phyloP scores from a whole-genome alignment of 2,797 vertebrate genomes.

The Phylloscopus collybita region DNA sequence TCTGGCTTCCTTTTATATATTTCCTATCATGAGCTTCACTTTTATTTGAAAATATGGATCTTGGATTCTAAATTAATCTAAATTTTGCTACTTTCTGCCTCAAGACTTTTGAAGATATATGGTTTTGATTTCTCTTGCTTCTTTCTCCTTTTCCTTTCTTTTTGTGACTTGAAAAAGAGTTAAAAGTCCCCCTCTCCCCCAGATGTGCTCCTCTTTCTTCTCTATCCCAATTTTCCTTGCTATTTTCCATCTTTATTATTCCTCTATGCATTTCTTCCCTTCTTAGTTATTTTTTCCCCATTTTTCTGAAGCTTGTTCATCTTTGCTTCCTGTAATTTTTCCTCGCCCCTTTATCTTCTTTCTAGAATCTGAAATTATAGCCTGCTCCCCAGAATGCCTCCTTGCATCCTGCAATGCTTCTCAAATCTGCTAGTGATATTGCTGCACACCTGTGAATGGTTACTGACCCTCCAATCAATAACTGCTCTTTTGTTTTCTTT shows the following conservation, averaged over 20 bases:
- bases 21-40: not conserved
- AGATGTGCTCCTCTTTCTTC: not conserved
- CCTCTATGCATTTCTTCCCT: not conserved
- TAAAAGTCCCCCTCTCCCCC: not conserved
- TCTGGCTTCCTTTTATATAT: not conserved
- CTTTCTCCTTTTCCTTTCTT: not conserved
- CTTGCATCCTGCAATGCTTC: not conserved
- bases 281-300: not conserved
- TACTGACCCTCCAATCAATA: not conserved
- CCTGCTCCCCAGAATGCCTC: not conserved
- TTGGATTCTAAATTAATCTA: slow-evolving; percentile 28
- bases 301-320: not conserved
- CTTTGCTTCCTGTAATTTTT: not conserved
- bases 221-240: not conserved
- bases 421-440: not conserved
- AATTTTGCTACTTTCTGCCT: slow-evolving; percentile 5
- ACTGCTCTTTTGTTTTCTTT: not conserved
- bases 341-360: not conserved
- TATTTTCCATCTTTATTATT: not conserved
- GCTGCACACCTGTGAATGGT: not conserved
- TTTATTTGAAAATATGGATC: slow-evolving; percentile 28
- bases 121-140: slow-evolving; percentile 6
- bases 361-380: not conserved
- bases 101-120: not conserved
- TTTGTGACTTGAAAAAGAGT: not conserved